These are phyloP conservation scores for Drosophila oshimai DNA, from an alignment of 1,140 invertebrate species.

Conservation along the genomic window DNA sequence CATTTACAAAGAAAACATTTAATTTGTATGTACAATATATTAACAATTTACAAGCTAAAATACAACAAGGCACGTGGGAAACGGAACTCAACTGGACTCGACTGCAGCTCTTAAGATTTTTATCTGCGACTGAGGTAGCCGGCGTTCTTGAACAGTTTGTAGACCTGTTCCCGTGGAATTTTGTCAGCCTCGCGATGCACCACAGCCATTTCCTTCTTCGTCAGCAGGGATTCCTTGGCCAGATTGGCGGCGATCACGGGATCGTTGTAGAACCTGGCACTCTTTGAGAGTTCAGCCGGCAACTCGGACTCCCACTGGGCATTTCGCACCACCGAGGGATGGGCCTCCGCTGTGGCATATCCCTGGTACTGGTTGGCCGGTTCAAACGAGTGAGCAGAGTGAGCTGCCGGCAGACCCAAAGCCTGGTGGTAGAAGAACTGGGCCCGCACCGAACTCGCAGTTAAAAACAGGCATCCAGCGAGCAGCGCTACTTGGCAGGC, in stretches of 20 bases:
- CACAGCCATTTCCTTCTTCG: conserved; percentile 89
- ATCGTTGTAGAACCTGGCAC: conserved; percentile 88
- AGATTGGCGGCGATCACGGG: conserved; percentile 87
- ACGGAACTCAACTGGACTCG: neutral
- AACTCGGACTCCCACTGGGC: conserved; percentile 85
- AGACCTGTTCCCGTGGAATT: conserved; percentile 89
- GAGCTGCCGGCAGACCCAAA: conserved; percentile 20
- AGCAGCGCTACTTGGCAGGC: conserved; percentile 49
- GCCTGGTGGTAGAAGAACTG: conserved; percentile 73
- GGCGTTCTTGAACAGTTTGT: conserved; percentile 88
- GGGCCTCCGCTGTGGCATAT: conserved; percentile 81
- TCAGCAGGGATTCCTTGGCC: conserved; percentile 90
- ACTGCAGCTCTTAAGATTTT: neutral
- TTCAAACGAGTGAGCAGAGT: conserved; percentile 17
- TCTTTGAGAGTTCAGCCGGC: conserved; percentile 86
- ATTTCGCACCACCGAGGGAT: conserved; percentile 86
- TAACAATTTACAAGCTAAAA: conserved; percentile 71
- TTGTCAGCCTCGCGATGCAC: conserved; percentile 89
- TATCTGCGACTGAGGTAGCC: conserved; percentile 84
- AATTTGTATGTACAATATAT: conserved; percentile 54
- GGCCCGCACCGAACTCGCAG: conserved; percentile 22
- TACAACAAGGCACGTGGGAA: conserved; percentile 59
- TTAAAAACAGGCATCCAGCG: conserved; percentile 31
- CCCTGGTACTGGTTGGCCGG: conserved; percentile 54
- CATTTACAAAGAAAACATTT: conserved; percentile 24